These are phyloP conservation scores for Colinus virginianus DNA, from an alignment of 2,113 vertebrate species.

Conservation along the genomic window DNA sequence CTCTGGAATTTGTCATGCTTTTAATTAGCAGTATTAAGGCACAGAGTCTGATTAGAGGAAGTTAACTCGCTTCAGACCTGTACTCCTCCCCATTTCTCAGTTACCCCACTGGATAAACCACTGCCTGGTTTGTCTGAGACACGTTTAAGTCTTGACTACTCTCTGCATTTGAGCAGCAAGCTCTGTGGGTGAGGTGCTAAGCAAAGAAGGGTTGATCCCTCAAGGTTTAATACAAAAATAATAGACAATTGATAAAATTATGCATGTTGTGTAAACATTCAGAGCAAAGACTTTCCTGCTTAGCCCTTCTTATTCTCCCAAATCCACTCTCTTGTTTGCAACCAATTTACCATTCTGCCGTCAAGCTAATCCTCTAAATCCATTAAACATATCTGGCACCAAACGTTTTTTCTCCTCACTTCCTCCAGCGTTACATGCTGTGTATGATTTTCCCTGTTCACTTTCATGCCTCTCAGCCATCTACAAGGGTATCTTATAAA, in stretches of 20 bases:
- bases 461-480: neutral
- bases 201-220: constrained; percentile 8
- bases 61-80: constrained; percentile 2
- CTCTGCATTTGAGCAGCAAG: neutral
- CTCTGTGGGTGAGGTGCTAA: neutral
- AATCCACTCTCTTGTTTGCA: constrained; percentile 37
- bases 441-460: neutral
- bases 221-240: constrained; percentile 52
- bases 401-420: neutral
- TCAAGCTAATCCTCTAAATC: constrained; percentile 38
- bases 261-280: constrained; percentile 33
- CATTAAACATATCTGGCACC: neutral
- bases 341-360: neutral
- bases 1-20: constrained; percentile 3
- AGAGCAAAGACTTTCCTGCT: constrained; percentile 24
- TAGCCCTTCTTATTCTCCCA: constrained; percentile 41
- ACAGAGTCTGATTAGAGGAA: neutral
- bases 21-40: neutral
- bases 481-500: neutral
- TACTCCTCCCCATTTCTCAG: neutral
- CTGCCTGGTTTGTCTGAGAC: neutral
- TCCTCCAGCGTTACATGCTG: neutral
- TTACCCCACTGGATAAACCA: neutral
- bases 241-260: constrained; percentile 21
- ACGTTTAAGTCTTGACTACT: neutral